Evolutionary conservation across 1,140 invertebrate species (phyloP), one percentile per base, ranked within the genome.

Genomic region (Planococcus citri): DNA sequence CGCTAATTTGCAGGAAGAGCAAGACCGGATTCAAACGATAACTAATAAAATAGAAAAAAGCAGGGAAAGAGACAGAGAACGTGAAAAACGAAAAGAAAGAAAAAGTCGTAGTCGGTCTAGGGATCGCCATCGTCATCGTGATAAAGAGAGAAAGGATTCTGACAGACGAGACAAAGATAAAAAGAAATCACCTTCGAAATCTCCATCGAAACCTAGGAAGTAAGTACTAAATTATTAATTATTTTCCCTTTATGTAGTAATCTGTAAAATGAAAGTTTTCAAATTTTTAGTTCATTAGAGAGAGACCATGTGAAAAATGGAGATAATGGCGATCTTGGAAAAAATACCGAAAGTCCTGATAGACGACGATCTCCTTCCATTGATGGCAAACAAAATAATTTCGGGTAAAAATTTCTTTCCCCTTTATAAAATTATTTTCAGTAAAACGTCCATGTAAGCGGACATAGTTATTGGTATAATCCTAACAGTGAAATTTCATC

Each of bases 21-120:
- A 88, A 78, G 86, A 89, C 72, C 82, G 84, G 72, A 82, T 88
- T 37, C 82, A 85, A 74, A 84, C 85, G 70, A 83, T 86, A 68
- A 79, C 79, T 68, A 76, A 77, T 70, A 76, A 78, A 68, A 70
- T 79, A 37, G 81, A 82, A 29, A 82, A 82, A 70, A 79, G 80
- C 38, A 82, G 80, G 71, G 81, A 82, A 20, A 72, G 74, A 68
- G 74, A 76, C 20, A 76, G 82, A 72, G 80, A 80, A 22, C 74
- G 77, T n/a, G 77, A 80, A 14, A 80, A 78, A 70, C 78, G 82
- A 25, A 80, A 75, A 82, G 72, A 72, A 77, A 69, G 78, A 73
- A 82, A 81, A 77, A 78, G 79, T 73, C 82, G 79, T 72, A 79
- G 79, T 17, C 38, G 69, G 64, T 72, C 73, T 27, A 33, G 71